These are phyloP conservation scores for Augochlorella aurata DNA, from an alignment of 2,888 invertebrate species.

Conservation along the genomic window DNA sequence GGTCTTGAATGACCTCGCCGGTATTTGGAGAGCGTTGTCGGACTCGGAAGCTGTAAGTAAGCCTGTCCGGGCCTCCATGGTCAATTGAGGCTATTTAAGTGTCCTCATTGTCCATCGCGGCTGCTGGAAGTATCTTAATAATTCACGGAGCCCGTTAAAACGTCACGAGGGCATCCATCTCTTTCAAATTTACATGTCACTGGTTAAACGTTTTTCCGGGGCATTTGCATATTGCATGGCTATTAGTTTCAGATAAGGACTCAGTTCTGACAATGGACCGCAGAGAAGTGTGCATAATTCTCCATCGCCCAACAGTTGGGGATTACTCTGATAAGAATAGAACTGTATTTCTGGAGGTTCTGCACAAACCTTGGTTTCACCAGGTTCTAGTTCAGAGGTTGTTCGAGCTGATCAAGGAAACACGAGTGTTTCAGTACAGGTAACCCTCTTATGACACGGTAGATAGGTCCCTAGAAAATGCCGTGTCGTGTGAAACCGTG, in stretches of 20 bases:
- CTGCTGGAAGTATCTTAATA: neutral
- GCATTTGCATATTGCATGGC: neutral
- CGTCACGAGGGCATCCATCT: neutral
- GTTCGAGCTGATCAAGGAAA: too few relatives aligned
- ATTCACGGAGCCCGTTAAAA: neutral
- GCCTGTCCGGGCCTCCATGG: neutral
- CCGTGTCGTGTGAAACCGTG: too few relatives aligned
- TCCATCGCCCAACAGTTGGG: neutral
- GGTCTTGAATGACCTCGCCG: neutral
- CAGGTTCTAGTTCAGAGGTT: too few relatives aligned
- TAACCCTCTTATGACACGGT: too few relatives aligned
- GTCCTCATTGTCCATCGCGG: conserved; percentile 3
- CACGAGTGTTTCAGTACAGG: too few relatives aligned
- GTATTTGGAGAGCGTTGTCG: conserved; percentile 12
- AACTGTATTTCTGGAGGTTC: neutral
- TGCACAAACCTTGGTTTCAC: too few relatives aligned
- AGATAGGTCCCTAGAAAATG: too few relatives aligned
- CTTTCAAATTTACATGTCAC: neutral
- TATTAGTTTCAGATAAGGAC: neutral
- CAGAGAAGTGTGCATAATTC: neutral
- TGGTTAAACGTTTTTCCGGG: neutral
- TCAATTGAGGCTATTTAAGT: conserved; percentile 9
- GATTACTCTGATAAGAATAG: neutral
- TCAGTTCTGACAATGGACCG: neutral
- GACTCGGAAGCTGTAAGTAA: conserved; percentile 6